Evolutionary conservation across 2,797 vertebrate genomes (phyloP).

Genomic region (Diceros bicornis): DNA sequence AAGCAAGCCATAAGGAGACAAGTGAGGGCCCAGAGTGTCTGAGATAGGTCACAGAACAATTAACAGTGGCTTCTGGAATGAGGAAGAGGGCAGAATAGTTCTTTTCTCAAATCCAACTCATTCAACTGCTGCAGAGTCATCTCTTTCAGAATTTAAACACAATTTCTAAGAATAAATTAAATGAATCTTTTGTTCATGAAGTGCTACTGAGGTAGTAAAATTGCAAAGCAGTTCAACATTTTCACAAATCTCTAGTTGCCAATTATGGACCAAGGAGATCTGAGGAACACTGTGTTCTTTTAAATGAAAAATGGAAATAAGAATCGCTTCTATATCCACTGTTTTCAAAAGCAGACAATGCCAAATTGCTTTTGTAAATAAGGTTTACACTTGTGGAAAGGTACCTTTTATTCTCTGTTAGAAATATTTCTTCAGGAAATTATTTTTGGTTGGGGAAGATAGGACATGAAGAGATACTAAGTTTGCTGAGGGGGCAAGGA

Average conservation of each 20-base stretch:
- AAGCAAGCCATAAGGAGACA: not conserved
- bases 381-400: not conserved
- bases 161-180: not conserved
- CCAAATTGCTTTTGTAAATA: not conserved
- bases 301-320: not conserved
- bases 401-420: not conserved
- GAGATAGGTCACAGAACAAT: fast-evolving
- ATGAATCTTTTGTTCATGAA: not conserved
- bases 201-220: not conserved
- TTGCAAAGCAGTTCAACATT: not conserved
- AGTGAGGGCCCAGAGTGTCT: not conserved
- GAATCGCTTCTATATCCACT: not conserved
- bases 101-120: not conserved
- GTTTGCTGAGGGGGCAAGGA: not conserved
- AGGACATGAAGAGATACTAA: not conserved
- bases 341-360: not conserved
- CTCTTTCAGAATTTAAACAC: not conserved
- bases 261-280: not conserved
- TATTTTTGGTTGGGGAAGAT: not conserved
- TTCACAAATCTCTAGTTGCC: not conserved
- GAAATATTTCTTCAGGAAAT: not conserved
- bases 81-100: not conserved
- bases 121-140: not conserved
- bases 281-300: not conserved
- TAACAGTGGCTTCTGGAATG: not conserved